phyloP scores from a whole-genome alignment of 2,113 vertebrate genomes.

The Mustelus asterias region DNA sequence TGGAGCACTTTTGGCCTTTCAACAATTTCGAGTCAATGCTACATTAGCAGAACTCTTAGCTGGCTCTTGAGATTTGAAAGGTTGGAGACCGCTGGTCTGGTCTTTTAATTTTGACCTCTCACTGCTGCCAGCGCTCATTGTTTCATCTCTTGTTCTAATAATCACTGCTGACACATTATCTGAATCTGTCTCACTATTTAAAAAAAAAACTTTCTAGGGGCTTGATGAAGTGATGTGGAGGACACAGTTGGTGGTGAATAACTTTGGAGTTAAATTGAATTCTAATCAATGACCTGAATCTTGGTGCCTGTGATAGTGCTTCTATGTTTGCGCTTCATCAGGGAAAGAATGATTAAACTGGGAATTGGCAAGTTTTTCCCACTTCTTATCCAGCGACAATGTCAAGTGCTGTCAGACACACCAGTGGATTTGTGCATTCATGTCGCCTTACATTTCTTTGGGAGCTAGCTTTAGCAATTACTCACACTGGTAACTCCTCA shows the following conservation, averaged over 20 bases:
- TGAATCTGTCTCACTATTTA: background rate
- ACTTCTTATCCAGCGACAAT: slow-evolving; percentile 10
- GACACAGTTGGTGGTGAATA: background rate
- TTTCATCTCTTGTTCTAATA: background rate
- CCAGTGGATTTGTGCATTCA: background rate
- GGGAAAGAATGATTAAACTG: background rate
- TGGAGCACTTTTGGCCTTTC: background rate
- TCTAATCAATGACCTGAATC: background rate
- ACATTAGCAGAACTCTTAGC: slow-evolving; percentile 11
- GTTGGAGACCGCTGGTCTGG: background rate
- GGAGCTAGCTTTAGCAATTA: background rate
- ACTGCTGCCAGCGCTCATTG: background rate
- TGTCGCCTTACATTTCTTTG: background rate
- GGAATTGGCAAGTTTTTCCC: background rate
- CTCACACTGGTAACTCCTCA: background rate
- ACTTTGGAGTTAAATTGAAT: slow-evolving; percentile 6
- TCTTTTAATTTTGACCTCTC: background rate
- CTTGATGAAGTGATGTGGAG: background rate
- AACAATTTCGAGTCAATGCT: background rate
- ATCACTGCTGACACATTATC: background rate
- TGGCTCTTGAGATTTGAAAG: slow-evolving; percentile 25
- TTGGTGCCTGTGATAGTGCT: background rate
- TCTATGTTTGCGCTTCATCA: background rate
- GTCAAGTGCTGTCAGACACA: background rate
- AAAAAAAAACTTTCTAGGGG: background rate